Conservation (phyloP, 2,113 vertebrate species). For the Aphelocoma coerulescens region DNA sequence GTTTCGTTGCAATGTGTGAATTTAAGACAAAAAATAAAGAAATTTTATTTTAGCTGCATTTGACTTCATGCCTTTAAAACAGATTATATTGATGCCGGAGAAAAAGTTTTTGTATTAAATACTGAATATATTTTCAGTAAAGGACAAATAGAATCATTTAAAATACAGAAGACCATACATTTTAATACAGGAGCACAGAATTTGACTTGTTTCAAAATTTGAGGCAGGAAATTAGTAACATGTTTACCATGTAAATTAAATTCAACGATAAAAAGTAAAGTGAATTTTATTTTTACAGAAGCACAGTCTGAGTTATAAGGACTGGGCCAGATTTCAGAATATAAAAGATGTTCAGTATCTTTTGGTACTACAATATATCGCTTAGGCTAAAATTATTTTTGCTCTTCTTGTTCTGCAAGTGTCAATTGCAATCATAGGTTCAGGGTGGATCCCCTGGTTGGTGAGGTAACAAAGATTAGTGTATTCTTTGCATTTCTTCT, state of each 20-base stretch:
- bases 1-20: background rate
- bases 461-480: background rate
- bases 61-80: background rate
- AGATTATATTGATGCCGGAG: background rate
- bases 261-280: background rate
- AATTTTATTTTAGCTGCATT: background rate
- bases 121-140: background rate
- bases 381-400: background rate
- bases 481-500: background rate
- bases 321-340: background rate
- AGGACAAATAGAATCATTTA: background rate
- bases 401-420: background rate
- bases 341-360: background rate
- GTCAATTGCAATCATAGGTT: background rate
- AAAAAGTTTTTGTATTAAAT: background rate
- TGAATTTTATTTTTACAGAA: background rate
- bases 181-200: background rate
- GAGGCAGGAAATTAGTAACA: background rate
- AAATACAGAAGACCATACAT: background rate
- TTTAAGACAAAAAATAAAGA: background rate
- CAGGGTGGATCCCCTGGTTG: background rate
- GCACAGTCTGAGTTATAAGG: background rate
- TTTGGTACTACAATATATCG: background rate
- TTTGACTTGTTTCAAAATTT: background rate
- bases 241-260: background rate